Percentiles rank a stretch among this genome's conserved stretches.
Evolutionary conservation across 2,797 vertebrate genomes (phyloP).

Genomic region (Premnoplex brunnescens): DNA sequence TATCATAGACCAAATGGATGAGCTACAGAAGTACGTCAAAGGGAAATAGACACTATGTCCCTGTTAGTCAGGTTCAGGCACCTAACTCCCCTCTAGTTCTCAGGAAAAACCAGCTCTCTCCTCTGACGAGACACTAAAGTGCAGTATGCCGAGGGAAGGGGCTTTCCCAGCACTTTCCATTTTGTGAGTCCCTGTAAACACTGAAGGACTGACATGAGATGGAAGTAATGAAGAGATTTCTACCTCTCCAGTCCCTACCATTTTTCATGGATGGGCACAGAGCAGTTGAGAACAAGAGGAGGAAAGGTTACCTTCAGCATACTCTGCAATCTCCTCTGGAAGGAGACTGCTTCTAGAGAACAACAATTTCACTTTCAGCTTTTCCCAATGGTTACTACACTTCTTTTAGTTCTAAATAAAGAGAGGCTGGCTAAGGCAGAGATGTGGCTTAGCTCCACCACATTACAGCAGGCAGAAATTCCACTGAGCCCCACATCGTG

Average conservation of each 20-base stretch:
- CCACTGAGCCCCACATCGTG: not conserved
- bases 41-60: not conserved
- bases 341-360: not conserved
- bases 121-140: not conserved
- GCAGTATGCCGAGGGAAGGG: not conserved
- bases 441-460: not conserved
- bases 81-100: not conserved
- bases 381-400: not conserved
- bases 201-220: rapidly evolving
- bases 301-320: not conserved
- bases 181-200: not conserved
- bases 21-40: not conserved
- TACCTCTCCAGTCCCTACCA: rapidly evolving
- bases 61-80: not conserved
- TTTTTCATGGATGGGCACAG: not conserved
- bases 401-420: not conserved
- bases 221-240: not conserved
- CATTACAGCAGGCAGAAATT: not conserved
- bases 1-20: not conserved
- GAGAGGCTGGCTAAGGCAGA: not conserved
- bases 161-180: not conserved
- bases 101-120: not conserved
- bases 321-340: not conserved
- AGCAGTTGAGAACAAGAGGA: not conserved
- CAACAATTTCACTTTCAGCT: not conserved